Evolutionary conservation across 2,113 vertebrate species (phyloP).

Genomic region (Trematocara nigrifrons): DNA sequence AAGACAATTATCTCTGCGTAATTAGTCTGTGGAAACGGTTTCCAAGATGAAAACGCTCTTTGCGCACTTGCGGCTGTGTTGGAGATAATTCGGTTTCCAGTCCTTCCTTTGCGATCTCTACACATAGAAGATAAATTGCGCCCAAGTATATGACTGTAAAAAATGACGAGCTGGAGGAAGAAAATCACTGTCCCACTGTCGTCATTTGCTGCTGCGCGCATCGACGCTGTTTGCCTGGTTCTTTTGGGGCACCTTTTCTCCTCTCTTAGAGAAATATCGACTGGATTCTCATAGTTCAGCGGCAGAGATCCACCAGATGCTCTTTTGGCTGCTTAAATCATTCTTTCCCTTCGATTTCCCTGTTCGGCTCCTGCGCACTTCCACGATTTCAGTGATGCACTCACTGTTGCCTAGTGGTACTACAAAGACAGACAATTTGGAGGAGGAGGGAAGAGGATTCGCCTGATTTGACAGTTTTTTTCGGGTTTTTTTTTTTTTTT

Average conservation of each 20-base stretch:
- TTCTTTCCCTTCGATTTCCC: conserved; percentile 43
- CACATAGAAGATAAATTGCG: conserved; percentile 40
- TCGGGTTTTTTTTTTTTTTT: background rate
- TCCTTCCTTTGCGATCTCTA: conserved; percentile 21
- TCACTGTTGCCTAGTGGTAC: conserved; percentile 60
- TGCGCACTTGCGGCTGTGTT: conserved; percentile 31
- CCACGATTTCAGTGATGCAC: conserved; percentile 55
- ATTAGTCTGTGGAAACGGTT: conserved; percentile 9
- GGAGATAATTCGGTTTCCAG: conserved; percentile 36
- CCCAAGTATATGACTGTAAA: conserved; percentile 40
- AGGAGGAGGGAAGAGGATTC: conserved; percentile 39
- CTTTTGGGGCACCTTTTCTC: background rate
- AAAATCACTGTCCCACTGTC: conserved; percentile 53
- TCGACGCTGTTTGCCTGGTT: conserved; percentile 31
- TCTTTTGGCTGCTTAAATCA: conserved; percentile 21
- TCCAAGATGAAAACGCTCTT: conserved; percentile 15
- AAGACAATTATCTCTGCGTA: conserved; percentile 28
- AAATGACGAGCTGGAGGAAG: conserved; percentile 24
- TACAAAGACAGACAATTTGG: conserved; percentile 49
- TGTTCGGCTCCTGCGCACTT: conserved; percentile 62
- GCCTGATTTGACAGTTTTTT: conserved; percentile 24
- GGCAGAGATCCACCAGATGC: conserved; percentile 31
- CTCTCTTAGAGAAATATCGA: conserved; percentile 12
- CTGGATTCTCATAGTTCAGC: conserved; percentile 29
- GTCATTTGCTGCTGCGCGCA: conserved; percentile 57